phyloP scores from a whole-genome alignment of 2,888 invertebrate species.

The Brachypalpus laphriformis region DNA sequence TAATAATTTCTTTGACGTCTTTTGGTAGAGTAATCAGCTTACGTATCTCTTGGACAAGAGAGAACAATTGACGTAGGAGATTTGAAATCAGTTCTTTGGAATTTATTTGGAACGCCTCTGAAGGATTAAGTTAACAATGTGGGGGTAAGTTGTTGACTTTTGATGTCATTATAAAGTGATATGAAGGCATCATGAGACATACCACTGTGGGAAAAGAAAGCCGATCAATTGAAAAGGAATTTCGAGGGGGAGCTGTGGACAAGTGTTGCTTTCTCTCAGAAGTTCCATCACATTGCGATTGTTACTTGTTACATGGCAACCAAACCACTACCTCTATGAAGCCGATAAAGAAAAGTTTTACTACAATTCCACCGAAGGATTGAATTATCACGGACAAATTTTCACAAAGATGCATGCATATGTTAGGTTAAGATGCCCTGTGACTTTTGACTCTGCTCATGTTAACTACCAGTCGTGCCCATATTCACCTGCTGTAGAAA shows the following conservation, averaged over 20 bases:
- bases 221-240: neutral
- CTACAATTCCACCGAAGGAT: too few species aligned
- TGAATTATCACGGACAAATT: too few species aligned
- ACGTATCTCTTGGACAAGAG: neutral
- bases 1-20: conserved; percentile 4
- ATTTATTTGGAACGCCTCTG: neutral
- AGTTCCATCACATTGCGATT: too few species aligned
- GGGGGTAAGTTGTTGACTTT: neutral
- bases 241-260: neutral
- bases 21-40: neutral
- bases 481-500: too few species aligned
- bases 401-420: too few species aligned
- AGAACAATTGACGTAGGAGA: neutral
- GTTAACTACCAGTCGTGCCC: too few species aligned
- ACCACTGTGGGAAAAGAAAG: neutral
- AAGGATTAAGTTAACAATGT: neutral
- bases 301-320: too few species aligned
- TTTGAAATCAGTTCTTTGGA: neutral
- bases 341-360: too few species aligned
- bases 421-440: too few species aligned
- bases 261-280: neutral
- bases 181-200: neutral
- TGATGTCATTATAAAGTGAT: neutral
- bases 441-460: too few species aligned
- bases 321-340: too few species aligned